Conservation (phyloP, 2,113 vertebrate genomes). For the Hystrix brachyura region DNA sequence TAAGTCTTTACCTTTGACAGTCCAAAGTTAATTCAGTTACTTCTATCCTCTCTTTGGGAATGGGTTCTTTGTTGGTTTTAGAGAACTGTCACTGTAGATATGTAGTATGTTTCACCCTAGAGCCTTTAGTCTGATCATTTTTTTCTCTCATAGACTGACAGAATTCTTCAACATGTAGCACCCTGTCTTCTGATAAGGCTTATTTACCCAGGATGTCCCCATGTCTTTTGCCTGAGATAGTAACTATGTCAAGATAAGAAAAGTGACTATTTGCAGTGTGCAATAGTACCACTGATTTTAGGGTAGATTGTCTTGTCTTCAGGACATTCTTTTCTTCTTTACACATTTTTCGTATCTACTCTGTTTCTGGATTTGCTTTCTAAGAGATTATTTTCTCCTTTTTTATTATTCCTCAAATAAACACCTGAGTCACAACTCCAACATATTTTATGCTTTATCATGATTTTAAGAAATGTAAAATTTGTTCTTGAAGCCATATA, state of each 20-base stretch:
- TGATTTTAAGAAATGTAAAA: background rate
- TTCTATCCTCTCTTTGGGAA: background rate
- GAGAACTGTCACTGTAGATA: background rate
- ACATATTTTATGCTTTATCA: background rate
- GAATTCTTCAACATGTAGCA: background rate
- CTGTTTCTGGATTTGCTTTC: background rate
- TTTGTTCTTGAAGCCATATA: slow-evolving; percentile 44
- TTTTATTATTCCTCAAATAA: background rate
- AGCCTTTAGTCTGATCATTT: background rate
- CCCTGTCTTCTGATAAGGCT: rapidly evolving
- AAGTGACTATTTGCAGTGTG: background rate
- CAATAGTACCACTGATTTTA: background rate
- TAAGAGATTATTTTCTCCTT: background rate
- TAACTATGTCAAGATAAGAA: background rate
- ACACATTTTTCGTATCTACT: background rate
- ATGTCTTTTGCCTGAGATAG: background rate
- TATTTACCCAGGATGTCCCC: background rate
- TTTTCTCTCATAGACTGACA: background rate
- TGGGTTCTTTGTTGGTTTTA: background rate
- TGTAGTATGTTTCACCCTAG: background rate
- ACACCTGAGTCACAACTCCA: background rate
- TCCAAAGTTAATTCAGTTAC: background rate
- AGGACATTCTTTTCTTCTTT: background rate
- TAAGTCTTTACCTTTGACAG: background rate
- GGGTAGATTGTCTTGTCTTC: background rate